These are phyloP conservation scores for Spodoptera littoralis DNA, from an alignment of 2,888 invertebrate genomes.

Conservation along the genomic window DNA sequence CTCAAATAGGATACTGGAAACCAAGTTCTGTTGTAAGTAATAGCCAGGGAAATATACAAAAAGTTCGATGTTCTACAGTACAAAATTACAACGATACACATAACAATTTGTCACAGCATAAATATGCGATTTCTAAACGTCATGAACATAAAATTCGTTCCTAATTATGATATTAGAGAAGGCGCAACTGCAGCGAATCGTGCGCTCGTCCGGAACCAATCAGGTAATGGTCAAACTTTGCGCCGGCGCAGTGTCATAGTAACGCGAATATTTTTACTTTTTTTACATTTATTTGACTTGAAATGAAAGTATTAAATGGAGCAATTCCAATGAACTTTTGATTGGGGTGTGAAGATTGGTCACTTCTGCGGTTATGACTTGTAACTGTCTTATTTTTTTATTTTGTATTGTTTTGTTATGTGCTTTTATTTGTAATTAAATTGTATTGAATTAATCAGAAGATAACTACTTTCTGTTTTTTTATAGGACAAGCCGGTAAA, in stretches of 20 bases:
- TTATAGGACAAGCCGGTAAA: too few species aligned
- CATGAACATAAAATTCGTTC: conserved; percentile 42
- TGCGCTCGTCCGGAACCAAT: conserved; percentile 60
- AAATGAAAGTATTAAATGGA: conserved; percentile 5
- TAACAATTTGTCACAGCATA: conserved; percentile 22
- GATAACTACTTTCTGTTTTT: too few species aligned
- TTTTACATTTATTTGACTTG: background rate
- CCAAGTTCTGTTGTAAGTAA: too few species aligned
- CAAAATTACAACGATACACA: conserved; percentile 2
- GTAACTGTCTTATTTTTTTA: too few species aligned
- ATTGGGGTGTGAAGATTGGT: background rate
- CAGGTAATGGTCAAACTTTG: conserved; percentile 40
- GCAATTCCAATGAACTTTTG: background rate
- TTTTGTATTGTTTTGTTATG: too few species aligned
- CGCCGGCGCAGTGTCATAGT: conserved; percentile 26
- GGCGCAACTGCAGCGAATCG: conserved; percentile 47
- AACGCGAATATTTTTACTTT: conserved; percentile 17
- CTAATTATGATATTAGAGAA: conserved; percentile 49
- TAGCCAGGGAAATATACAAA: too few species aligned
- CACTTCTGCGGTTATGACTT: background rate
- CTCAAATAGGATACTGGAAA: too few species aligned
- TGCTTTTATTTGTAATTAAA: too few species aligned
- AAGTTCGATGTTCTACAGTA: too few species aligned
- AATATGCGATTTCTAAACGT: conserved; percentile 42
- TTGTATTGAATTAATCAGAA: too few species aligned